Evolutionary conservation across 1,140 invertebrate genomes (phyloP), one percentile per base, ranked within the genome.

Genomic region (Mizuhopecten yessoensis): DNA sequence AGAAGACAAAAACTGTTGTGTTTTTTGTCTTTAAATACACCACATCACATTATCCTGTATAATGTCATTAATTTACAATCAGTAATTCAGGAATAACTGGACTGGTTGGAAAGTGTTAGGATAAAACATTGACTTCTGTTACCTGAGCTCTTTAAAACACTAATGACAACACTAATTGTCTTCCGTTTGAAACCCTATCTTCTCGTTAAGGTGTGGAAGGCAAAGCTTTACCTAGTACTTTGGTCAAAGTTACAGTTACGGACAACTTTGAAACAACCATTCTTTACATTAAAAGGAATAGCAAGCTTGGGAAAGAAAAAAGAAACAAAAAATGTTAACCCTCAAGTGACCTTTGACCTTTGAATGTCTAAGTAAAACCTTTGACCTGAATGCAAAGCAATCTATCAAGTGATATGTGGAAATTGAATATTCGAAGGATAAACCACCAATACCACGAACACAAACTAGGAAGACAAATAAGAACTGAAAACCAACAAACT

Each of bases 31-130:
- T n/a, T 29, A 7, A 75, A 29, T 3, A 75, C 57, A 49, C 45
- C 3, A n/a, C n/a, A 75, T 29, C 36, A 75, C 57, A 75, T 75
- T 75, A 75, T 75, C 57, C 57, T 75, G 57, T 75, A 75, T 75
- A 9, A 2, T 29, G 5, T n/a, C 57, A 3, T 49, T 75, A 17
- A 75, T 29, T 45, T 45, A 17, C 9, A 45, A 45, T 45, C 10
- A 13, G 9, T 45, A 7, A 75, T 29, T 75, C 17, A 39, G 36
- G 36, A 39, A 13, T 39, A 7, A 75, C 17, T 7, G n/a, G 29
- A 75, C 23, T 75, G 57, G n/a, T 75, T 75, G 57, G 57, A 75
- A 75, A 75, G 57, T 75, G 57, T 75, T 75, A 5, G 3, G 57
- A 75, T 75, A 75, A 29, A 75, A 75, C 1, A 10, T 15, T 45